Percentiles rank a stretch among this genome's conserved stretches.
Evolutionary conservation across 2,113 vertebrate genomes (phyloP).

Genomic region (Chlorodrepanis virens): DNA sequence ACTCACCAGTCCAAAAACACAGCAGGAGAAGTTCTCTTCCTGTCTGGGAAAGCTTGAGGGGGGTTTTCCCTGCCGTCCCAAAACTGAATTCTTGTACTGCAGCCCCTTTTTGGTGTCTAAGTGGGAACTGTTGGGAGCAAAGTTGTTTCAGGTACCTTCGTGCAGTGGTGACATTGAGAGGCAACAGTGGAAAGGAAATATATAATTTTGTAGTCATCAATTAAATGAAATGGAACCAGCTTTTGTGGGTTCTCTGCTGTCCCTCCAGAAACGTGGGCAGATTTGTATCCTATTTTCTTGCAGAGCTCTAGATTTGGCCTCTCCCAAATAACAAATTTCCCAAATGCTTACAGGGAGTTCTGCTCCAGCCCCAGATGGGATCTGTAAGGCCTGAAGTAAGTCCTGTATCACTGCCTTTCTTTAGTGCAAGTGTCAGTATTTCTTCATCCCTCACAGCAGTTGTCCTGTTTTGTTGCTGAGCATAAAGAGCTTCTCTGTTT

Average conservation of each 20-base stretch:
- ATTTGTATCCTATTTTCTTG: background rate
- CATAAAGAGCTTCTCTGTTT: background rate
- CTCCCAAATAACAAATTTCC: background rate
- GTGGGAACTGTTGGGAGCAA: background rate
- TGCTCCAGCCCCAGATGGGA: background rate
- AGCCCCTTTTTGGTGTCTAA: background rate
- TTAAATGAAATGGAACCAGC: too few relatives aligned
- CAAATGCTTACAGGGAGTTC: background rate
- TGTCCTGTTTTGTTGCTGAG: background rate
- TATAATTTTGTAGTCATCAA: background rate
- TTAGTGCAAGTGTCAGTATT: background rate
- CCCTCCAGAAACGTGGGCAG: background rate
- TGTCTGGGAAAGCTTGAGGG: background rate
- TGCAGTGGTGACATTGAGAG: background rate
- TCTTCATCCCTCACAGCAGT: background rate
- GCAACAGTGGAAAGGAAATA: background rate
- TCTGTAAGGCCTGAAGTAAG: background rate
- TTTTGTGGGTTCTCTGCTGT: background rate
- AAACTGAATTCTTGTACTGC: background rate
- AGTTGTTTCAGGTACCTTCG: background rate
- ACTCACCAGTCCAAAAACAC: background rate
- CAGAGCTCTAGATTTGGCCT: background rate
- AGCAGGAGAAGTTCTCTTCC: background rate
- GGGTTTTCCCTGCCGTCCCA: background rate
- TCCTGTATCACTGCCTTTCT: background rate